Base-by-base conservation (phyloP, 2,113 vertebrate genomes). In the Echinops telfairi region DNA sequence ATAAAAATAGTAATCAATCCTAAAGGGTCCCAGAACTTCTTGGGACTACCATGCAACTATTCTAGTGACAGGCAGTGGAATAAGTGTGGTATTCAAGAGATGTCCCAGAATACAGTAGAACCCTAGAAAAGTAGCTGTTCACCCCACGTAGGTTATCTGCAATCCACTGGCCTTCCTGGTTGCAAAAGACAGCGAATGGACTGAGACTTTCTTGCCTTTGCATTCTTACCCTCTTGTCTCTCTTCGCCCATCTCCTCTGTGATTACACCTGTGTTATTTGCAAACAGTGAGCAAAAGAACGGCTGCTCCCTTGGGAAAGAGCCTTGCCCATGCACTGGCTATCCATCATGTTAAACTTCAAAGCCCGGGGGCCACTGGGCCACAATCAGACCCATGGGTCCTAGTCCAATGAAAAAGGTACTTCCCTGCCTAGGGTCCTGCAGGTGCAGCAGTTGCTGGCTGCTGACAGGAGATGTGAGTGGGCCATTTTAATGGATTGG, bases 401-500 rank as follows among this genome's bases (percentile, higher is more conserved):
- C 47, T 79, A 96, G 93, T 91, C 96, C 94, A 95, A 93, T 90
- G 47, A 80, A 97, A 97, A 96, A 96, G 93, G 84, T 93, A 93
- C 95, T 95, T 94, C 53, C 64, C 96, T 92, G 92, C 89, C 96
- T 95, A 77, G 84, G 94, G 93, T 82, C 84, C 0, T 0, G 83
- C n/a, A 70, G 94, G 90, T 85, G 89, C 94, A 97, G 89, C 91
- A 83, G 96, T 97, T 97, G 96, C 96, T 83, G 94, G 60, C 95
- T 97, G 97, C 98, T 97, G 97, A 97, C 96, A 92, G 96, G 97
- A 97, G 97, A 96, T 97, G 88, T 97, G 97, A 96, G 25, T 43
- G 97, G 95, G 90, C 96, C 86, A 77, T 97, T 98, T 96, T 97
- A 97, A 98, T 98, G 98, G 96, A 98, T 98, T 98, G 97, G 95